Conservation (phyloP, 2,888 invertebrate species). For the Rotaria sp. region DNA sequence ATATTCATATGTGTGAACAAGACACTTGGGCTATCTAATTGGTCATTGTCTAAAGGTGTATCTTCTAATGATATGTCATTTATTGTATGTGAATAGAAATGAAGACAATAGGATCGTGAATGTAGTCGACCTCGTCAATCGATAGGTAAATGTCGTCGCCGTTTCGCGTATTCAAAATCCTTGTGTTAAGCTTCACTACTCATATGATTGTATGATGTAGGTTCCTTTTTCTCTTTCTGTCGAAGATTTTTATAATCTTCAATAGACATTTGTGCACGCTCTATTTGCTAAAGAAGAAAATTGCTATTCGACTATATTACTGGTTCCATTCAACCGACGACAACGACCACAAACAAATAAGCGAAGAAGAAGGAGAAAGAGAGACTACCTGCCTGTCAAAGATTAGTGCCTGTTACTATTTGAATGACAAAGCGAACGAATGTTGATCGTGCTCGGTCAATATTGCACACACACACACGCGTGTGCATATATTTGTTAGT, state of each 20-base stretch:
- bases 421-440: constrained; percentile 22
- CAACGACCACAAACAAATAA: constrained; percentile 24
- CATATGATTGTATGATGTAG: constrained; percentile 15
- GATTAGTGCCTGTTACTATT: constrained; percentile 24
- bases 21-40: not conserved
- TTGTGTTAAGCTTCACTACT: constrained; percentile 22
- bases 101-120: constrained; percentile 4
- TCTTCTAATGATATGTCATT: not conserved
- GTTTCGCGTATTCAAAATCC: constrained; percentile 3
- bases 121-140: constrained; percentile 19
- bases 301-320: constrained; percentile 20
- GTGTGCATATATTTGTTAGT: constrained; percentile 24
- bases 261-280: constrained; percentile 6
- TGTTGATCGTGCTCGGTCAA: constrained; percentile 24
- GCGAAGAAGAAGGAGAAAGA: not conserved
- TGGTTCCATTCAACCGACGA: constrained; percentile 16
- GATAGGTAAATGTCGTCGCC: constrained; percentile 13
- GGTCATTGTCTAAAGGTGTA: constrained; percentile 17
- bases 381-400: constrained; percentile 21
- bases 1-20: not conserved
- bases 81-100: not conserved
- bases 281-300: constrained; percentile 22
- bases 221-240: not conserved
- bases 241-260: constrained; percentile 4
- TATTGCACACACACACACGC: constrained; percentile 13